These are phyloP conservation scores for Cuniculus paca DNA, from an alignment of 2,797 vertebrate genomes.

Conservation along the genomic window DNA sequence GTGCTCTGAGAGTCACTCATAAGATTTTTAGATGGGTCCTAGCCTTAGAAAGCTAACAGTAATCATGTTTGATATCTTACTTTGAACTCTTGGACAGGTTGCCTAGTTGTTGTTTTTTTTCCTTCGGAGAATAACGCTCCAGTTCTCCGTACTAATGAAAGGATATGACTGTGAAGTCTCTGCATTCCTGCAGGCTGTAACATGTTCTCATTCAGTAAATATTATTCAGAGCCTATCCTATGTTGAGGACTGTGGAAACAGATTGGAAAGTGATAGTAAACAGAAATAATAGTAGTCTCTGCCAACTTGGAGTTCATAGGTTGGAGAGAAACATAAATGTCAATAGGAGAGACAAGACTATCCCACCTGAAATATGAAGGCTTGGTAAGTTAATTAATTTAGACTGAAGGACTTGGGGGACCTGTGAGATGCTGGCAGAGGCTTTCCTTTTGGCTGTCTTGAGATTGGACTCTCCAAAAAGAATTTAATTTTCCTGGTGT, in stretches of 20 bases:
- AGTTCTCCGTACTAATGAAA: not conserved
- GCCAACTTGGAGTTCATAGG: not conserved
- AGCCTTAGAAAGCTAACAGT: not conserved
- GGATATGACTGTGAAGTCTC: not conserved
- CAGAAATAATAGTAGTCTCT: constrained; percentile 10
- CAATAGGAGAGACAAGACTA: too few species aligned
- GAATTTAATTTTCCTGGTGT: not conserved
- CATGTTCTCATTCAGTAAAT: not conserved
- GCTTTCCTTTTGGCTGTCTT: not conserved
- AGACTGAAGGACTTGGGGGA: not conserved
- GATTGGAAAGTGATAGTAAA: not conserved
- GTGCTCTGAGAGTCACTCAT: not conserved
- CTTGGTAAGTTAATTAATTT: not conserved
- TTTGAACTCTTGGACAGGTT: constrained; percentile 2
- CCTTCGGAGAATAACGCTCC: not conserved
- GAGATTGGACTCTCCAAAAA: not conserved
- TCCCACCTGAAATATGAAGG: not conserved
- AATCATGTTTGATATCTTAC: not conserved
- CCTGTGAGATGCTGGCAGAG: not conserved
- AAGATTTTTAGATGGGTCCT: not conserved
- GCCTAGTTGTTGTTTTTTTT: not conserved
- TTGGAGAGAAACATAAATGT: not conserved
- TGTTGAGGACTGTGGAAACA: not conserved
- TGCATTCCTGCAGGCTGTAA: not conserved
- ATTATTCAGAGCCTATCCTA: not conserved